Evolutionary conservation across 2,888 invertebrate species (phyloP), one percentile per base, ranked within the genome.

Genomic region (Fissipunctia ypsillon): DNA sequence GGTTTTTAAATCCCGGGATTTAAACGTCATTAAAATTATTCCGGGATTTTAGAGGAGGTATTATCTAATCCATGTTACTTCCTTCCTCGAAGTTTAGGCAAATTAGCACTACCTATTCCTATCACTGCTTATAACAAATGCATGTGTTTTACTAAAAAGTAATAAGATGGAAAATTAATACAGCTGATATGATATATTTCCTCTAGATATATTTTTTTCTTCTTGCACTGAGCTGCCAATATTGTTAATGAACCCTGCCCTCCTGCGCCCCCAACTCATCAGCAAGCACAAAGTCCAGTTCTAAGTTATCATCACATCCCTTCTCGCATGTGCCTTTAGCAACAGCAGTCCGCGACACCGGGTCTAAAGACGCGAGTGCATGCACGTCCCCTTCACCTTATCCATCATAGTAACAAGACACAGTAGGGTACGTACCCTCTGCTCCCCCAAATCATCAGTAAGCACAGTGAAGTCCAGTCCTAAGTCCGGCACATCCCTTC

Each of bases 401-500:
- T 9, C 38, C 38, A 38, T 38, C 38, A 7, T 9, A 38, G 38
- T 38, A 38, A 38, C 38, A 38, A 38, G 38, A 38, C 38, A 38
- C 38, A 38, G 9, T 38, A 38, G 22, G 2, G n/a, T 4, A 56
- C 64, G 19, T 64, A 98, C 98, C 95, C 97, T 97, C 67, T 98
- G 98, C 92, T 99, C 98, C 0, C 99, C 99, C 69, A 99, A 96
- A 90, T 99, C 98, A 89, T 99, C 98, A 87, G 97, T 98, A 61
- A 99, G 97, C 22, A 99, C 97, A 0, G 99, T 99, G 92, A 99
- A 99, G 95, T 99, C 99, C 35, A 99, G 96, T 1, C 99, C 98
- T 50, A 99, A 95, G 90, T 99, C 99, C 16, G 98, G 97, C 12
- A 99, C 99, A 93, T 99, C 99, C 6, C 98, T 98, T 6, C 97